Conservation (phyloP, 1,140 invertebrate species). For the Leptoteleia sp. region DNA sequence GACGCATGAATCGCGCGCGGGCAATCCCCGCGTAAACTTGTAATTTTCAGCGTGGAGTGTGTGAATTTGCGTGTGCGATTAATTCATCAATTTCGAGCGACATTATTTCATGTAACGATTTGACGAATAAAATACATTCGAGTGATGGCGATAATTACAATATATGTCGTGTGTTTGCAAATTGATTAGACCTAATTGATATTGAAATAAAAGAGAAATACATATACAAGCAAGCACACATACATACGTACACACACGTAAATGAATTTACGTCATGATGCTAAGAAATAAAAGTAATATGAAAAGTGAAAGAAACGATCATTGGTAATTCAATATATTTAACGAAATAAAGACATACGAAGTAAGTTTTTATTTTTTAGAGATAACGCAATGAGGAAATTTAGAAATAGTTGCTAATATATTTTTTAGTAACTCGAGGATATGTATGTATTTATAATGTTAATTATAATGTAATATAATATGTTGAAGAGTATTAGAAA, state of each 20-base stretch:
- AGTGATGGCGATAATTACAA: slow-evolving; percentile 72
- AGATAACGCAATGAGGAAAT: too few relatives aligned
- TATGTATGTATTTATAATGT: too few relatives aligned
- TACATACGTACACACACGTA: too few relatives aligned
- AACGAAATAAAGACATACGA: too few relatives aligned
- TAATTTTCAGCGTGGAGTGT: background rate
- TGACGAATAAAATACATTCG: slow-evolving; percentile 38
- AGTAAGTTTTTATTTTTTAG: too few relatives aligned
- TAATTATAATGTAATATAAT: too few relatives aligned
- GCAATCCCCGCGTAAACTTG: too few relatives aligned
- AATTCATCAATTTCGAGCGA: slow-evolving; percentile 15
- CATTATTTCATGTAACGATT: slow-evolving; percentile 37
- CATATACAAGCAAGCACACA: slow-evolving; percentile 67
- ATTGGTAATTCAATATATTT: too few relatives aligned
- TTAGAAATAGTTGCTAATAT: too few relatives aligned
- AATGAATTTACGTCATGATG: too few relatives aligned
- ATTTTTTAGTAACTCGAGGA: too few relatives aligned
- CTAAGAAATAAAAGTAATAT: slow-evolving; percentile 78
- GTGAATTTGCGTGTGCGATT: slow-evolving; percentile 16
- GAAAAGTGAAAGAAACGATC: slow-evolving; percentile 67
- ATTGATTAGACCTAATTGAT: slow-evolving; percentile 75
- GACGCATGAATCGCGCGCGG: background rate
- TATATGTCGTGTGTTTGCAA: slow-evolving; percentile 76
- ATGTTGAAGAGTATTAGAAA: too few relatives aligned
- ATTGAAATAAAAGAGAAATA: slow-evolving; percentile 67